These are phyloP conservation scores for Lepidurus packardi DNA, from an alignment of 1,140 invertebrate species.

Conservation along the genomic window DNA sequence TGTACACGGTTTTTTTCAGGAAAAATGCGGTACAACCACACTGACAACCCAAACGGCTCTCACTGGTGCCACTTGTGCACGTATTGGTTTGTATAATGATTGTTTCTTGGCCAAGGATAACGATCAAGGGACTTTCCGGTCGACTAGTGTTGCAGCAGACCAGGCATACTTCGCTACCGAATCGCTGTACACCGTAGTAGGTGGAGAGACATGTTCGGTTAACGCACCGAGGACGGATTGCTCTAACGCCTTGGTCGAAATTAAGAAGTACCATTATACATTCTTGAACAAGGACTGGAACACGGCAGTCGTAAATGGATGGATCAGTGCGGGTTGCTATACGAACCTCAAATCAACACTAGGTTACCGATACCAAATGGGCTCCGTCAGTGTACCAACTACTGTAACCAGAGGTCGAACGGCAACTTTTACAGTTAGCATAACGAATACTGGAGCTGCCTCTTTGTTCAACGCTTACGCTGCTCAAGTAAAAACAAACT, in stretches of 20 bases:
- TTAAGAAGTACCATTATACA: conserved; percentile 28
- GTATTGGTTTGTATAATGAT: conserved; percentile 31
- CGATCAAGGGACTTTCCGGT: conserved; percentile 28
- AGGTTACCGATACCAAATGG: not conserved
- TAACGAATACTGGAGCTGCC: not conserved
- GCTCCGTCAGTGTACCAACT: not conserved
- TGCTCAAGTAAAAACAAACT: not conserved
- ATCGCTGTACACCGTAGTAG: conserved; percentile 17
- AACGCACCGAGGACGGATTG: conserved; percentile 25
- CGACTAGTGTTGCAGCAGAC: not conserved
- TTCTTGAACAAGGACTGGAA: conserved; percentile 31
- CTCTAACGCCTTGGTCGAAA: conserved; percentile 29
- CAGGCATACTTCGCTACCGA: conserved; percentile 25
- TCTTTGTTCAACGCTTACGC: not conserved
- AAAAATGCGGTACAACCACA: conserved; percentile 23
- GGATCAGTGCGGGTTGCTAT: not conserved
- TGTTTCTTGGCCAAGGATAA: conserved; percentile 28
- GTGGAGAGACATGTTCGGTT: conserved; percentile 27
- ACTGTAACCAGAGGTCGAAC: not conserved
- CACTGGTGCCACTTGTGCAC: conserved; percentile 6
- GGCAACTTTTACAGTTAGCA: not conserved
- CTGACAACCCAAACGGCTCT: conserved; percentile 14
- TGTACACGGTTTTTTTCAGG: not conserved
- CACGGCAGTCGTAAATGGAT: not conserved
- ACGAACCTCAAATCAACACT: not conserved